These are phyloP conservation scores for Trichonephila clavata DNA, from an alignment of 1,140 invertebrate genomes.

Conservation along the genomic window DNA sequence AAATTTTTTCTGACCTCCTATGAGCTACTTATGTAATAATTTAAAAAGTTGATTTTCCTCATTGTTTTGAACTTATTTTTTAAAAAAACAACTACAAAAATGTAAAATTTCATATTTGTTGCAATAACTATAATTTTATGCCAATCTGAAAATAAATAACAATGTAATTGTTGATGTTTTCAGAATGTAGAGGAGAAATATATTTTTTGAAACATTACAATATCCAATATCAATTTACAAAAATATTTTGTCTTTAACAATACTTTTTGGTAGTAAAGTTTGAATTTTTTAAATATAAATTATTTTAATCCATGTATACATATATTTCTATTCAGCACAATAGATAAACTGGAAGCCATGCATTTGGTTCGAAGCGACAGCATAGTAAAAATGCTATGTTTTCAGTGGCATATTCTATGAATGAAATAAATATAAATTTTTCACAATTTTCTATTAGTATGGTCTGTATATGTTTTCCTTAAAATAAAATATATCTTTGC, in stretches of 20 bases:
- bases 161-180: background rate
- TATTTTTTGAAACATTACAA: background rate
- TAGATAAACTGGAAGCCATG: conserved; percentile 22
- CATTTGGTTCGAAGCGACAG: background rate
- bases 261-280: background rate
- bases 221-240: conserved; percentile 2
- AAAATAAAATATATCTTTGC: no score
- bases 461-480: no score
- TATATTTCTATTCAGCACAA: background rate
- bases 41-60: background rate
- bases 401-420: background rate
- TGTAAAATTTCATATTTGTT: background rate
- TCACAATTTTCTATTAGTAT: background rate
- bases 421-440: background rate
- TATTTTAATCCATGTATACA: background rate
- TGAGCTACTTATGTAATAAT: background rate
- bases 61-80: background rate
- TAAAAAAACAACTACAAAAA: background rate
- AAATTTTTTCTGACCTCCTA: background rate
- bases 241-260: conserved; percentile 2
- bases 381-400: background rate
- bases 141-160: background rate
- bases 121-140: background rate
- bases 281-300: background rate
- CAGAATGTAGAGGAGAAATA: background rate